phyloP scores from a whole-genome alignment of 2,113 vertebrate genomes.

The Indicator indicator region DNA sequence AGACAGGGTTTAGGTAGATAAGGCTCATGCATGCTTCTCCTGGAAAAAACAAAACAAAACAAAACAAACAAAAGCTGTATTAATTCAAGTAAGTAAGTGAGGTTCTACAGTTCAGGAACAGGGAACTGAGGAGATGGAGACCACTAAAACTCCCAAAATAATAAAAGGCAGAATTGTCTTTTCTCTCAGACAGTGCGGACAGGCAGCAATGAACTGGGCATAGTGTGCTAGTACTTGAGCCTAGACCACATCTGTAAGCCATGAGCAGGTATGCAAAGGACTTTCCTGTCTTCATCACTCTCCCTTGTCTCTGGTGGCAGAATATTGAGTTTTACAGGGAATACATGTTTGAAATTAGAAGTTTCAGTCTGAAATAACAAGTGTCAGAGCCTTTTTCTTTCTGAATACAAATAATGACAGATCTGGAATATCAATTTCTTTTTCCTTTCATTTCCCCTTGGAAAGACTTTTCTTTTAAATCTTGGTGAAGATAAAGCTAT shows the following conservation, averaged over 20 bases:
- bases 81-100: background rate
- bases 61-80: background rate
- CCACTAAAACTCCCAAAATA: rapidly evolving
- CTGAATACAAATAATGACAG: background rate
- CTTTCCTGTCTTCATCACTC: background rate
- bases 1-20: background rate
- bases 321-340: background rate
- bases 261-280: background rate
- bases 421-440: background rate
- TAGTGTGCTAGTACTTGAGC: rapidly evolving
- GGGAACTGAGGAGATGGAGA: no score
- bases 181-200: background rate
- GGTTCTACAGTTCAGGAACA: background rate
- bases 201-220: rapidly evolving
- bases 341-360: background rate
- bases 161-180: background rate
- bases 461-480: background rate
- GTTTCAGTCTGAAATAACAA: background rate
- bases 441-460: background rate
- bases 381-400: background rate
- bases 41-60: background rate
- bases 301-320: background rate
- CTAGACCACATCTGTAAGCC: rapidly evolving
- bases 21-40: rapidly evolving
- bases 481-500: background rate